A percentile compares a stretch with the other conserved stretches of the same genome.
These are phyloP conservation scores for Sesamia nonagrioides DNA, from an alignment of 1,140 invertebrate species.

Conservation along the genomic window DNA sequence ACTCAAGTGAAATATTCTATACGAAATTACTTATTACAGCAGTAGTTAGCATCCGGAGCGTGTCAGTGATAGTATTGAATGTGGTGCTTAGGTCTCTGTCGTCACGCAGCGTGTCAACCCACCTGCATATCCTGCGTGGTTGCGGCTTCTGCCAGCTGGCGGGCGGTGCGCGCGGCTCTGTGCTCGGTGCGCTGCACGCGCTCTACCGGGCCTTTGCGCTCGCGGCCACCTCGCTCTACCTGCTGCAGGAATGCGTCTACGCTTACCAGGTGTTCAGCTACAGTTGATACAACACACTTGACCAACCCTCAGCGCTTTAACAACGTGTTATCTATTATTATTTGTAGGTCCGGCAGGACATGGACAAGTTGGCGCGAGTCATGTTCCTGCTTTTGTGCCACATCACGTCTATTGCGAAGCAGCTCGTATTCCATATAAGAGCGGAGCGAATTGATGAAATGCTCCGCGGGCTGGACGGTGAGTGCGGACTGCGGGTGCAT, in stretches of 20 bases:
- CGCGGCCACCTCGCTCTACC: constrained; percentile 60
- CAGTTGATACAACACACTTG: neutral
- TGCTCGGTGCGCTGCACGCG: constrained; percentile 40
- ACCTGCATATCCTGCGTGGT: constrained; percentile 56
- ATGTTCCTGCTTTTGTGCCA: constrained; percentile 82
- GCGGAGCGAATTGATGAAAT: constrained; percentile 67
- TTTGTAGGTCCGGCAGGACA: constrained; percentile 68
- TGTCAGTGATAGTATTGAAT: too few relatives aligned
- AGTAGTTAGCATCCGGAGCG: too few relatives aligned
- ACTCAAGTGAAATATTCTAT: too few relatives aligned
- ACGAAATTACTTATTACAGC: too few relatives aligned
- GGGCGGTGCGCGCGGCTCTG: neutral
- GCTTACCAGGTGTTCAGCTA: constrained; percentile 62
- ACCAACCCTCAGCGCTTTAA: neutral
- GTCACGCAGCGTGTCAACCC: constrained; percentile 48
- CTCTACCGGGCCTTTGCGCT: constrained; percentile 67
- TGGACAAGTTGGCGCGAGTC: constrained; percentile 74
- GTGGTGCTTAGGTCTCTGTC: constrained; percentile 48
- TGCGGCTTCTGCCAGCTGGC: constrained; percentile 57
- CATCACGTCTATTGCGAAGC: constrained; percentile 77
- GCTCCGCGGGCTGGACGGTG: constrained; percentile 67
- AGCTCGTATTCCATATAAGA: constrained; percentile 70
- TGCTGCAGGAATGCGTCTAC: constrained; percentile 73
- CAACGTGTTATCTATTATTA: neutral
- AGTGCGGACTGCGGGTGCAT: neutral